Evolutionary conservation across 1,140 invertebrate genomes (phyloP).

Genomic region (Aethina tumida): DNA sequence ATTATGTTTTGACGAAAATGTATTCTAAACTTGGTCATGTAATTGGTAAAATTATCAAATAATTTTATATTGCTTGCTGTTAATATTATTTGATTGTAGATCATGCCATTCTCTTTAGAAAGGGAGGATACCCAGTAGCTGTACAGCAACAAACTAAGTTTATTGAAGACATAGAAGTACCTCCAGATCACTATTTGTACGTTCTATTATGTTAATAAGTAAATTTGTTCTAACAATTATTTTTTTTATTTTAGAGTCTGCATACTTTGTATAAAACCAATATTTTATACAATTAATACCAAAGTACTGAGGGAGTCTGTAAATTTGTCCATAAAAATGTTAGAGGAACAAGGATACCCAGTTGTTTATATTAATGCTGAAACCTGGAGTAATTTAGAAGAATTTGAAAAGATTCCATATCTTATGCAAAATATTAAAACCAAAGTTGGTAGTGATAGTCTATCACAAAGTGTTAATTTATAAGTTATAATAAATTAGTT

Average conservation of each 20-base stretch:
- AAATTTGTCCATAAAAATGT: slow-evolving; percentile 30
- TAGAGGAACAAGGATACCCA: slow-evolving; percentile 34
- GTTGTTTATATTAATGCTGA: slow-evolving; percentile 34
- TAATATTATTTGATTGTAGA: slow-evolving; percentile 38
- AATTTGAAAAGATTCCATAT: slow-evolving; percentile 41
- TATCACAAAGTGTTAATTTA: too few relatives aligned
- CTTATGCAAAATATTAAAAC: slow-evolving; percentile 38
- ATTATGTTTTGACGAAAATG: slow-evolving; percentile 37
- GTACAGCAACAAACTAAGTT: slow-evolving; percentile 28
- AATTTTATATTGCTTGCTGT: neutral
- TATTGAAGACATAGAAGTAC: slow-evolving; percentile 35
- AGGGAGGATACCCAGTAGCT: slow-evolving; percentile 41
- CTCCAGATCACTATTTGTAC: slow-evolving; percentile 40
- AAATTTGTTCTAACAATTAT: slow-evolving; percentile 11
- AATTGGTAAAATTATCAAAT: slow-evolving; percentile 36
- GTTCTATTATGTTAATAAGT: slow-evolving; percentile 11
- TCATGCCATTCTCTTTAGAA: slow-evolving; percentile 40
- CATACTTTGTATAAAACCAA: slow-evolving; percentile 29
- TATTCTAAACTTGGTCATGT: slow-evolving; percentile 36
- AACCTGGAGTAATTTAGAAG: slow-evolving; percentile 35
- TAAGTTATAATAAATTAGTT: too few relatives aligned
- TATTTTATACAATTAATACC: slow-evolving; percentile 36
- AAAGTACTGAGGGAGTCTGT: slow-evolving; percentile 29
- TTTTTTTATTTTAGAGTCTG: slow-evolving; percentile 37
- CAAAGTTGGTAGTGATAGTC: slow-evolving; percentile 14